Percentiles rank a stretch among this genome's conserved stretches.
These are phyloP conservation scores for Torymus tubicola DNA, from an alignment of 2,888 invertebrate species.

Conservation along the genomic window DNA sequence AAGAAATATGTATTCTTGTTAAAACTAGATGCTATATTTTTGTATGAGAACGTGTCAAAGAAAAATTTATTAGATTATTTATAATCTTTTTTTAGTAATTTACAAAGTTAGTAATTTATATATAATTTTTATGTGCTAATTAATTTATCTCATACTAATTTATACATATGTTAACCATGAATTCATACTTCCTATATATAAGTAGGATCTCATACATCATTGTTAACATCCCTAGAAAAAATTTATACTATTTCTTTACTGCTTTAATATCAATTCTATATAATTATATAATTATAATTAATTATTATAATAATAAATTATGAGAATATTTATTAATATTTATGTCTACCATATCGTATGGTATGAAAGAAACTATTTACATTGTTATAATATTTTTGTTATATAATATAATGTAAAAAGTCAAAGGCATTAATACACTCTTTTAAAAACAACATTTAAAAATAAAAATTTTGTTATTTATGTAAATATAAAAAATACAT, in stretches of 20 bases:
- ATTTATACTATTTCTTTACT: slow-evolving; percentile 17
- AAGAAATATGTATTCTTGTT: slow-evolving; percentile 48
- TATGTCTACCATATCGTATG: background rate
- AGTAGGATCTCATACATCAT: slow-evolving; percentile 61
- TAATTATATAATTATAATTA: background rate
- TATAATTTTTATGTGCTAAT: slow-evolving; percentile 32
- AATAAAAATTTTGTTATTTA: slow-evolving; percentile 6
- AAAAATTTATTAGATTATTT: slow-evolving; percentile 27
- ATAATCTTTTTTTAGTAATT: slow-evolving; percentile 37
- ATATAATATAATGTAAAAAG: slow-evolving; percentile 4
- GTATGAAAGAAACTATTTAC: background rate
- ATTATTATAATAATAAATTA: background rate
- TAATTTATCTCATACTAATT: slow-evolving; percentile 46
- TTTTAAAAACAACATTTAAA: background rate
- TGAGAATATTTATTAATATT: background rate
- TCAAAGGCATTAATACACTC: background rate
- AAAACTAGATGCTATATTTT: slow-evolving; percentile 55
- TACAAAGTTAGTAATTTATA: slow-evolving; percentile 51
- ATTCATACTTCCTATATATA: slow-evolving; percentile 28
- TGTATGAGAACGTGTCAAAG: slow-evolving; percentile 42
- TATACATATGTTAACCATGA: slow-evolving; percentile 28
- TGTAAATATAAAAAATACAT: slow-evolving; percentile 40
- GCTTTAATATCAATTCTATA: background rate
- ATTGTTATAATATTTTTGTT: background rate
- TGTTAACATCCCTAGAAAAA: slow-evolving; percentile 38